Evolutionary conservation across 37 sponge, comb jelly and placozoan genomes (phyloP), one percentile per base, ranked within the genome.

Genomic region (Diacarnus erythraeanus): DNA sequence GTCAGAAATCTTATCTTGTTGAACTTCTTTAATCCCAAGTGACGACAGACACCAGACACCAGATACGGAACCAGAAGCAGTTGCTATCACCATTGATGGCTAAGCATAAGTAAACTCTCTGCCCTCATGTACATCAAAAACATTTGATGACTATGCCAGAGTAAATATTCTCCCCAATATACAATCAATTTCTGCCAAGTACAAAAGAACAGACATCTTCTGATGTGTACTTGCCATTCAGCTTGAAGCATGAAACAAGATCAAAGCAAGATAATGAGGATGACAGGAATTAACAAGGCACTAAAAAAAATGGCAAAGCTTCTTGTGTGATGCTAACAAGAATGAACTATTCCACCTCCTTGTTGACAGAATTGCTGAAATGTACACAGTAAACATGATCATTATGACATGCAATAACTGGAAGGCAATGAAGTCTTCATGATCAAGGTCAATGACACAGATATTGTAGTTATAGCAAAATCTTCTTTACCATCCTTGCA

Each of bases 41-140:
- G 56, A 54, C 56, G 56, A 54, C 56, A 54, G n/a, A n/a, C n/a
- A n/a, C 56, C 56, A 54, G n/a, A n/a, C n/a, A n/a, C n/a, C n/a
- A n/a, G n/a, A n/a, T n/a, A n/a, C n/a, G n/a, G 56, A 54, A 10
- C 10, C 56, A 54, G 56, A 54, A 54, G 56, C 56, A 54, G 56
- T 20, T 54, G 56, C 56, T 17, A 54, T 54, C 17, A 54, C 17
- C 56, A 54, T 54, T 54, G 56, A 54, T 20, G 17, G 17, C 17
- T n/a, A n/a, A n/a, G n/a, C n/a, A n/a, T n/a, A n/a, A n/a, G n/a
- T n/a, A n/a, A n/a, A n/a, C n/a, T n/a, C n/a, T 54, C 56, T 54
- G 56, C 56, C 17, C 56, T 17, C 56, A 54, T 17, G 17, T 17
- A 54, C 56, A 54, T 54, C n/a, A n/a, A n/a, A n/a, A n/a, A n/a